A percentile compares a stretch with the other conserved stretches of the same genome.
phyloP scores from a whole-genome alignment of 2,888 invertebrate species.

The Watsonalla cultraria region DNA sequence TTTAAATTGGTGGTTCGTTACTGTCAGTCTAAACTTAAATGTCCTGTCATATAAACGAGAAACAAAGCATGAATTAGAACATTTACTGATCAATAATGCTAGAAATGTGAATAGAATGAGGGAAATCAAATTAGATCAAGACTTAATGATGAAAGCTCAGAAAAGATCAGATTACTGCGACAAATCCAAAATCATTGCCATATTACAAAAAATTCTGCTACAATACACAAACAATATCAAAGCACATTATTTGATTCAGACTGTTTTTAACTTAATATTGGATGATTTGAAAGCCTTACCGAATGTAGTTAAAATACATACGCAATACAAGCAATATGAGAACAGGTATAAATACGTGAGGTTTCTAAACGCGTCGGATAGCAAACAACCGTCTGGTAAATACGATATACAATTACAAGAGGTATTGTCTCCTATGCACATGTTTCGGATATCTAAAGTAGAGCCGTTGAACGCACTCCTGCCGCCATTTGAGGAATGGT shows the following conservation, averaged over 20 bases:
- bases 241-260: neutral
- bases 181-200: neutral
- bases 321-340: slow-evolving; percentile 19
- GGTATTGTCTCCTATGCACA: slow-evolving; percentile 26
- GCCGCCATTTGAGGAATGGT: slow-evolving; percentile 13
- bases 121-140: slow-evolving; percentile 8
- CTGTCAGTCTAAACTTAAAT: slow-evolving; percentile 22
- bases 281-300: slow-evolving; percentile 19
- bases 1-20: slow-evolving; percentile 37
- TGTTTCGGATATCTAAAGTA: slow-evolving; percentile 19
- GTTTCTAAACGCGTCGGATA: slow-evolving; percentile 34
- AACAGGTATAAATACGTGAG: slow-evolving; percentile 42
- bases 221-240: slow-evolving; percentile 2
- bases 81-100: slow-evolving; percentile 35
- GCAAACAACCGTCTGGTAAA: neutral
- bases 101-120: slow-evolving; percentile 5
- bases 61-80: slow-evolving; percentile 25
- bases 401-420: slow-evolving; percentile 53
- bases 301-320: slow-evolving; percentile 10
- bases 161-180: neutral
- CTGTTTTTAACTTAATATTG: slow-evolving; percentile 16
- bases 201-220: neutral
- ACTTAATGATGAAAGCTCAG: slow-evolving; percentile 11
- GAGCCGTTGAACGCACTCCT: neutral
- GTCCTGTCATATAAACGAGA: slow-evolving; percentile 22